Evolutionary conservation across 1,140 invertebrate genomes (phyloP).

Genomic region (Musca vetustissima): DNA sequence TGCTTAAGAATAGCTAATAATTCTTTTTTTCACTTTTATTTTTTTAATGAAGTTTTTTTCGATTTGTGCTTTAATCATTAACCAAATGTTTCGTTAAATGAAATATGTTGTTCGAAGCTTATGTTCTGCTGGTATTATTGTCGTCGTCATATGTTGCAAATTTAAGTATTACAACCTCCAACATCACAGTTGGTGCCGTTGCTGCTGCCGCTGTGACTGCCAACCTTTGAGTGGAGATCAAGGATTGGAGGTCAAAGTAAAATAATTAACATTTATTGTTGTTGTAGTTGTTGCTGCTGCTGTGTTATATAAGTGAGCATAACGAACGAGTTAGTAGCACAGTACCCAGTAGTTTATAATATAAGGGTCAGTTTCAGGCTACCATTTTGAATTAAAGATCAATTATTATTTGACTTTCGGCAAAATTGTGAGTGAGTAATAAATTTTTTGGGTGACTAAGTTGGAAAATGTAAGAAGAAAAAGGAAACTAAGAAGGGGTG

Average conservation of each 20-base stretch:
- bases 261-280: slow-evolving; percentile 17
- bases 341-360: too few relatives aligned
- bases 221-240: slow-evolving; percentile 10
- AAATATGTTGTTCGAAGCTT: background rate
- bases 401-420: background rate
- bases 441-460: too few relatives aligned
- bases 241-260: slow-evolving; percentile 22
- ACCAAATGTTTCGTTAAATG: slow-evolving; percentile 13
- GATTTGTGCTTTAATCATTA: slow-evolving; percentile 15
- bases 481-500: too few relatives aligned
- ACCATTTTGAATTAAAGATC: background rate
- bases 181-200: too few relatives aligned
- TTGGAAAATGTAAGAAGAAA: too few relatives aligned
- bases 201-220: background rate
- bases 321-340: background rate
- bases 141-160: background rate
- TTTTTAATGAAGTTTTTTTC: too few relatives aligned
- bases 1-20: too few relatives aligned
- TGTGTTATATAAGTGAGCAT: too few relatives aligned
- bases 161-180: background rate
- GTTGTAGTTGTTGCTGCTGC: too few relatives aligned
- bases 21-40: too few relatives aligned
- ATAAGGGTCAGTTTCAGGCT: slow-evolving; percentile 1
- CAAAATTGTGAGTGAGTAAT: too few relatives aligned
- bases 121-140: background rate